Evolutionary conservation across 1,140 invertebrate species (phyloP).

Genomic region (Euura lappo): DNA sequence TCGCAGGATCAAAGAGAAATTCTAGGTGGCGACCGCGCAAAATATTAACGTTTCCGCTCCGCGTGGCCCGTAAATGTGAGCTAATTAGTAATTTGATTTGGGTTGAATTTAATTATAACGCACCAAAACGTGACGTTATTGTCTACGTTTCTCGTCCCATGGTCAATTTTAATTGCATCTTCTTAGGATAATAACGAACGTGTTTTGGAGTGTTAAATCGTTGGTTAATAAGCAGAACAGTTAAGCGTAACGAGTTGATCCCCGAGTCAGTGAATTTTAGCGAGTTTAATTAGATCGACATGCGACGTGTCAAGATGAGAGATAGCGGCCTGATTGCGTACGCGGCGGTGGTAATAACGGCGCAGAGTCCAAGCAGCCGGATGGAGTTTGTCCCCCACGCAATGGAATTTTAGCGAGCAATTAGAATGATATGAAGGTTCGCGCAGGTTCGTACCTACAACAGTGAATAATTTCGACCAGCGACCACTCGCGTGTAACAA

Average conservation of each 20-base stretch:
- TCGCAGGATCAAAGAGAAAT: conserved; percentile 1
- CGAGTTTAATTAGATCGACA: not conserved
- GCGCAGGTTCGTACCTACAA: conserved; percentile 27
- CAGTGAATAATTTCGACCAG: conserved; percentile 51
- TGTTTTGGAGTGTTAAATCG: too few species aligned
- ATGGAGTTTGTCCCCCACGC: conserved; percentile 17
- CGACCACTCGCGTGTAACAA: conserved; percentile 44
- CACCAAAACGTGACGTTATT: not conserved
- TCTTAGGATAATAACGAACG: too few species aligned
- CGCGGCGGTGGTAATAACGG: not conserved
- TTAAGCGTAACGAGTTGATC: too few species aligned
- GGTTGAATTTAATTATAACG: conserved; percentile 7
- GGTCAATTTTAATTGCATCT: too few species aligned
- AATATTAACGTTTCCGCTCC: not conserved
- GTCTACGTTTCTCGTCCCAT: not conserved
- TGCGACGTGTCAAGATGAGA: not conserved
- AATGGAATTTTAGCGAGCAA: conserved; percentile 41
- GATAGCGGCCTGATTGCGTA: conserved; percentile 1
- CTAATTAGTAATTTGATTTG: conserved; percentile 3
- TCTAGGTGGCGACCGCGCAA: not conserved
- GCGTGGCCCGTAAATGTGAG: not conserved
- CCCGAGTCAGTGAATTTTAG: not conserved
- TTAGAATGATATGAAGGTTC: conserved; percentile 48
- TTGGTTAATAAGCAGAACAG: too few species aligned
- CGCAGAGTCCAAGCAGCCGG: not conserved